Conservation (phyloP, 2,113 vertebrate genomes). For the Sceloporus tristichus region DNA sequence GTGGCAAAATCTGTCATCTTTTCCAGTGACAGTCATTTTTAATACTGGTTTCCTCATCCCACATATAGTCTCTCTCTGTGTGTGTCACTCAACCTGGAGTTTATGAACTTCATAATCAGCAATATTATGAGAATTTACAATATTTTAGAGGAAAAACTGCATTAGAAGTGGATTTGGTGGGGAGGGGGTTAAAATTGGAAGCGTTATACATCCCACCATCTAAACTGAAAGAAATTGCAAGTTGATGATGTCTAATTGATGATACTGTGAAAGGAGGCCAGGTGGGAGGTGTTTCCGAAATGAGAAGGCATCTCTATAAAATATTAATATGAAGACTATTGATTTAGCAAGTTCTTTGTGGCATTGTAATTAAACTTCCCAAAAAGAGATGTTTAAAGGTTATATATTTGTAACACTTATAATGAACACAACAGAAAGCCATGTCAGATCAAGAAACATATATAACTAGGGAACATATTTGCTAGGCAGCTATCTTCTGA, state of each 20-base stretch:
- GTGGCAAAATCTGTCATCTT: neutral
- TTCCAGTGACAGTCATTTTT: too few relatives aligned
- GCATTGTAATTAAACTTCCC: neutral
- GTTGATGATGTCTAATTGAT: slow-evolving; percentile 16
- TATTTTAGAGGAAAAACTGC: neutral
- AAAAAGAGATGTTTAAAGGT: neutral
- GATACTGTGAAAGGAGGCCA: slow-evolving; percentile 2
- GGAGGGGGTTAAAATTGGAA: neutral
- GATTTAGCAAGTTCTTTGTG: neutral
- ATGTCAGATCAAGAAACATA: neutral
- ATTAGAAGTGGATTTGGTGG: neutral
- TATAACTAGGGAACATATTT: neutral
- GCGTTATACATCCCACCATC: neutral
- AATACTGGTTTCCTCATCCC: neutral
- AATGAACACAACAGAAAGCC: neutral
- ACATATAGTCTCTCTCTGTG: neutral
- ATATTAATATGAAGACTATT: neutral
- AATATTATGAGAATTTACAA: neutral
- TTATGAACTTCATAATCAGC: neutral
- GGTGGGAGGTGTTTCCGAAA: slow-evolving; percentile 10
- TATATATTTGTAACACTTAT: neutral
- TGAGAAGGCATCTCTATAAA: slow-evolving; percentile 5
- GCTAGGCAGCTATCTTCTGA: too few relatives aligned
- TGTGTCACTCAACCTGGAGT: neutral
- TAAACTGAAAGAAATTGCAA: slow-evolving; percentile 1